Base-by-base conservation (phyloP, 2,888 invertebrate genomes). In the Strigamia transsilvanica region DNA sequence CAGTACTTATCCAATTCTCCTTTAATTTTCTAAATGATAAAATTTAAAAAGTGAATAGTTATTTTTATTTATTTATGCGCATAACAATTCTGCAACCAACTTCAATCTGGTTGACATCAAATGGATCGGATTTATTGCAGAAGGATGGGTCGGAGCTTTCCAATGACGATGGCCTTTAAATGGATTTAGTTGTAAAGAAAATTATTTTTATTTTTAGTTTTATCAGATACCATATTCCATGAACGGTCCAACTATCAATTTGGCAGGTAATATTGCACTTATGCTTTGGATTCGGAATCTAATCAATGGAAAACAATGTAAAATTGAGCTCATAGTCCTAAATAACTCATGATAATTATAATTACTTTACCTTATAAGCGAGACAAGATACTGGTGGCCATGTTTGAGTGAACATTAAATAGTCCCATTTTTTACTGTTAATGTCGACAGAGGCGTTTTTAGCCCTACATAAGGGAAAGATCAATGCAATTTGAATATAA, bases 171-270 rank as follows among this genome's bases (percentile, higher is more conserved):
- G 95, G 95, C 95, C 88, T 88, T 83, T 13, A 83, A 84, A 83
- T 51, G n/a, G 83, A n/a, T 51, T 51, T 51, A 2, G 6, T n/a
- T n/a, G n/a, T n/a, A 34, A 32, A 79, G 34, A 32, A 18, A 34
- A 34, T 34, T 34, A 5, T 34, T 34, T 34, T 18, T 32, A 18
- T 12, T 79, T 27, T 27, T 27, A 6, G n/a, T 27, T 38, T 13
- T 6, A 15, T 27, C 27, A 66, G 80, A 84, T 85, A 88, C 88
- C 95, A 95, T 56, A 95, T 90, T 1, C 95, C 95, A 86, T 95
- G 95, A 42, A 95, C 91, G 0, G 93, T 92, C 95, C 95, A 95
- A 2, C 91, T 88, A 81, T 91, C 90, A 15, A 88, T 89, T 79
- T 90, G 89, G 0, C 87, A 87, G 2, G 94, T 94, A 85, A 94